Evolutionary conservation across 1,140 invertebrate genomes (phyloP).

Genomic region (Phortica variegata): DNA sequence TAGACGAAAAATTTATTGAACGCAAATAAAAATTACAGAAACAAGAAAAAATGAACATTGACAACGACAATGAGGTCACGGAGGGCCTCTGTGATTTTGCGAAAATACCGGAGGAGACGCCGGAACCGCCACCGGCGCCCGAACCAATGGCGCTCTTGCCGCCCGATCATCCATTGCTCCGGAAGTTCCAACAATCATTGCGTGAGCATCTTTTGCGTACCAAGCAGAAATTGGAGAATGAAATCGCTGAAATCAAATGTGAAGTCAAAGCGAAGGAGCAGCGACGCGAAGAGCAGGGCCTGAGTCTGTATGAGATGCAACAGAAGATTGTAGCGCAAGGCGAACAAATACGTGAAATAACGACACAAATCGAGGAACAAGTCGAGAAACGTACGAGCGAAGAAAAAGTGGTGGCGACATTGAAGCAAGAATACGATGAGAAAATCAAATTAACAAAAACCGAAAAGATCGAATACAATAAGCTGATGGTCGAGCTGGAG

Average conservation of each 20-base stretch:
- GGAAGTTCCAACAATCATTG: slow-evolving; percentile 65
- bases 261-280: slow-evolving; percentile 55
- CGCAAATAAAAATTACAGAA: too few species aligned
- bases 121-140: slow-evolving; percentile 15
- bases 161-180: slow-evolving; percentile 66
- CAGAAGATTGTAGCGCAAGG: slow-evolving; percentile 60
- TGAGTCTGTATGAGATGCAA: slow-evolving; percentile 59
- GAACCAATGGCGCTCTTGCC: slow-evolving; percentile 38
- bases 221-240: slow-evolving; percentile 61
- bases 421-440: slow-evolving; percentile 55
- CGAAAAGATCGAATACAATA: slow-evolving; percentile 52
- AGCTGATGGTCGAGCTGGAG: slow-evolving; percentile 56
- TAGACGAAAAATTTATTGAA: neutral
- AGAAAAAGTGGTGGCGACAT: slow-evolving; percentile 38
- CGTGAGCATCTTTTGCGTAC: slow-evolving; percentile 62
- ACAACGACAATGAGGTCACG: too few species aligned
- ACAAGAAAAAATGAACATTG: too few species aligned
- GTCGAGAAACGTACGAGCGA: slow-evolving; percentile 53
- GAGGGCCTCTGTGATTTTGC: slow-evolving; percentile 34
- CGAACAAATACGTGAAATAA: slow-evolving; percentile 59
- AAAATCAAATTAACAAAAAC: slow-evolving; percentile 45
- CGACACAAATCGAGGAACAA: slow-evolving; percentile 55
- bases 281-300: slow-evolving; percentile 57
- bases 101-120: slow-evolving; percentile 9
- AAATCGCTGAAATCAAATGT: slow-evolving; percentile 62